A percentile compares a stretch with the other conserved stretches of the same genome.
Conservation (phyloP, 2,888 invertebrate genomes). For the Lutraria lutraria region DNA sequence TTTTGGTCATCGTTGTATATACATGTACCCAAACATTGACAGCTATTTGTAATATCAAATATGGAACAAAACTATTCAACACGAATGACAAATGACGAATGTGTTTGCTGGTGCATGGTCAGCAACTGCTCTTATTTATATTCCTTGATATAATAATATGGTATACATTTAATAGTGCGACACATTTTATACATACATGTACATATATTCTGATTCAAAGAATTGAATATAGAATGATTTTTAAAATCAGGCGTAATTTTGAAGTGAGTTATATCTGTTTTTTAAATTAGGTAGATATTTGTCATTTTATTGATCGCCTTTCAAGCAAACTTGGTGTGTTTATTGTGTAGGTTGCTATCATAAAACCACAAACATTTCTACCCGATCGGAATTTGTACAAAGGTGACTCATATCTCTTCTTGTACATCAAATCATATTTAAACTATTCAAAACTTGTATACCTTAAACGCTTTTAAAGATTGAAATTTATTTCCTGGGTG, state of each 20-base stretch:
- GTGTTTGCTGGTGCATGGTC: too few relatives aligned
- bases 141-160: too few relatives aligned
- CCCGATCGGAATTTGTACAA: constrained; percentile 11
- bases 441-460: constrained; percentile 13
- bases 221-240: neutral
- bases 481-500: neutral
- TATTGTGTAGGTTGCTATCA: constrained; percentile 11
- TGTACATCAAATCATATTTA: constrained; percentile 1
- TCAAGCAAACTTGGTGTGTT: constrained; percentile 6
- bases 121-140: too few relatives aligned
- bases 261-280: neutral
- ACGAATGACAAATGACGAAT: too few relatives aligned
- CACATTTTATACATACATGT: neutral
- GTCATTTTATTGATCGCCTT: neutral
- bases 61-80: too few relatives aligned
- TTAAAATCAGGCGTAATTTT: neutral
- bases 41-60: too few relatives aligned
- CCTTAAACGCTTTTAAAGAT: neutral
- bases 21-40: too few relatives aligned
- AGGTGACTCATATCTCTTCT: neutral
- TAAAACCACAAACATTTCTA: constrained; percentile 24
- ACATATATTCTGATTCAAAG: neutral
- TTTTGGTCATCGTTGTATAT: too few relatives aligned
- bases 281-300: neutral
- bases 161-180: too few relatives aligned